Evolutionary conservation across 2,797 vertebrate species (phyloP).

Genomic region (Oceanodroma leucorhoa): DNA sequence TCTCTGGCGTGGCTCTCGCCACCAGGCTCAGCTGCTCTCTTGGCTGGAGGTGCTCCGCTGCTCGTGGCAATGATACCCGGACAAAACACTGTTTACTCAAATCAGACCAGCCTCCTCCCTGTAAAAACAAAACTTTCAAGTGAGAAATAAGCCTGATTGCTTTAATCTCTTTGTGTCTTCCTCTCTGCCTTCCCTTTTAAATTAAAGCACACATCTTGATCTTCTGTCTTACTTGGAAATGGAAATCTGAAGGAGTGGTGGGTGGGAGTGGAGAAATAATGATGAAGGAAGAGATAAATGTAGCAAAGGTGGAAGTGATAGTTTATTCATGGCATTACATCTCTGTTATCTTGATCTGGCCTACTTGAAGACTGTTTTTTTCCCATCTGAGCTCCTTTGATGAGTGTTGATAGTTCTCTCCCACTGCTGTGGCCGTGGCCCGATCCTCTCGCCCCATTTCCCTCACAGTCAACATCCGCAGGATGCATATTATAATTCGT

Average conservation of each 20-base stretch:
- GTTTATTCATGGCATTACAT: constrained; percentile 54
- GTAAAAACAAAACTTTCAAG: constrained; percentile 10
- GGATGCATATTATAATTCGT: constrained; percentile 40
- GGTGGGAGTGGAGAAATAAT: constrained; percentile 55
- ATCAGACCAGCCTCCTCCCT: neutral
- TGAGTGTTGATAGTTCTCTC: constrained; percentile 63
- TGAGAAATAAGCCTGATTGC: neutral
- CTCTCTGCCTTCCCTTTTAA: constrained; percentile 18
- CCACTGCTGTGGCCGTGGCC: constrained; percentile 42
- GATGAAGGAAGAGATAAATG: constrained; percentile 55
- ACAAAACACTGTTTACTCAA: neutral
- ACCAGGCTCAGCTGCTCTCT: neutral
- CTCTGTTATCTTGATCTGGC: constrained; percentile 61
- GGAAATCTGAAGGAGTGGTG: constrained; percentile 53
- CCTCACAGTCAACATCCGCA: constrained; percentile 44
- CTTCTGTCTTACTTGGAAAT: constrained; percentile 45
- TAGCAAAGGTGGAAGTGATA: constrained; percentile 65
- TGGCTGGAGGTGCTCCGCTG: neutral
- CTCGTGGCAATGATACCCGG: neutral
- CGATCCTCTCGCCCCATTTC: constrained; percentile 52
- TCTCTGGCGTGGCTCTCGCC: neutral
- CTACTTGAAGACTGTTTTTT: constrained; percentile 49
- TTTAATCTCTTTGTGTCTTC: constrained; percentile 22
- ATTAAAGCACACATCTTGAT: constrained; percentile 14
- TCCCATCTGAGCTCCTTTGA: constrained; percentile 29